Evolutionary conservation across 30 jellyfish, hydroid and myxozoan species (phyloP).

Genomic region (Aurelia sp.): DNA sequence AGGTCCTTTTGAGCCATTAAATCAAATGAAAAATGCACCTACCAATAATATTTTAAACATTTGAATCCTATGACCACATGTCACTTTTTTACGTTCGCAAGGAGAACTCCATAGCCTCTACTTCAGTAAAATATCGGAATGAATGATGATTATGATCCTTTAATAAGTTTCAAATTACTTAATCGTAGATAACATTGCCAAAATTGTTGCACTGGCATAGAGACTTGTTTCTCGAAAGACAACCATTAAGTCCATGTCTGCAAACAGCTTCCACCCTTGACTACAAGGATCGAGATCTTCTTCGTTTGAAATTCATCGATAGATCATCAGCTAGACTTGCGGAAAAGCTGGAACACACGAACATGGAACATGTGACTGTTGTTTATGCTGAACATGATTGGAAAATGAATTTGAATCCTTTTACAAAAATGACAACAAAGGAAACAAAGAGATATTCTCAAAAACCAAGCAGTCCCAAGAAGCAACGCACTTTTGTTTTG

Average conservation of each 20-base stretch:
- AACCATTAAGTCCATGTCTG: constrained; percentile 47
- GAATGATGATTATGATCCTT: too few relatives aligned
- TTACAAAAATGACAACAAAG: background rate
- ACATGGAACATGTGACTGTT: constrained; percentile 15
- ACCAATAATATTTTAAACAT: too few relatives aligned
- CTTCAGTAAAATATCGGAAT: too few relatives aligned
- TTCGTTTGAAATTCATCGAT: constrained; percentile 40
- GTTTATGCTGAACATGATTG: constrained; percentile 36
- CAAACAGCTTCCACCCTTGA: constrained; percentile 64
- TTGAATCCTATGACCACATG: too few relatives aligned
- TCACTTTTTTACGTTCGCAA: too few relatives aligned
- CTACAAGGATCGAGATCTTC: constrained; percentile 50
- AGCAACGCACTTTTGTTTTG: background rate
- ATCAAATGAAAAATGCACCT: too few relatives aligned
- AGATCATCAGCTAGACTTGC: constrained; percentile 32
- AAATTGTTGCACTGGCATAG: constrained; percentile 53
- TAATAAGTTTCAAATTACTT: too few relatives aligned
- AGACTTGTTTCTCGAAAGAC: constrained; percentile 54
- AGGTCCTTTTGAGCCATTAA: too few relatives aligned
- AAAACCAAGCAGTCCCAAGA: background rate
- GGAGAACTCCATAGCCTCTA: too few relatives aligned
- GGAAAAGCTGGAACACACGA: constrained; percentile 43
- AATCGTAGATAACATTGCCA: constrained; percentile 10
- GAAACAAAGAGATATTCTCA: background rate
- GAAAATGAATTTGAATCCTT: constrained; percentile 28